phyloP scores from a whole-genome alignment of 2,888 invertebrate genomes.

The Dione vanillae region DNA sequence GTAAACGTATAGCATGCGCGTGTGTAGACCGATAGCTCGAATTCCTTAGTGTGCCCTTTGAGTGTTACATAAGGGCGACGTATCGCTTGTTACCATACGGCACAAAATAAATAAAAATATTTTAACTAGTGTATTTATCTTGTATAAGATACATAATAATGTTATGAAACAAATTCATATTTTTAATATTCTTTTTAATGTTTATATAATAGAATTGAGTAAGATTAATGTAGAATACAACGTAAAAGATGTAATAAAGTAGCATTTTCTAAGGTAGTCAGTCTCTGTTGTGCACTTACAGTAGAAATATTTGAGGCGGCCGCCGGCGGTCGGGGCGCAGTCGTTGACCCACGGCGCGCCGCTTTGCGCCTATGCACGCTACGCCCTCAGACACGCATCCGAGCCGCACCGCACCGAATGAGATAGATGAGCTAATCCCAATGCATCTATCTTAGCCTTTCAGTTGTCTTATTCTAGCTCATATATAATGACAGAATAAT shows the following conservation, averaged over 20 bases:
- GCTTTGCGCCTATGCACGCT: constrained; percentile 54
- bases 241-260: constrained; percentile 48
- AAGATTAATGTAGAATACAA: not conserved
- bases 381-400: constrained; percentile 46
- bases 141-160: not conserved
- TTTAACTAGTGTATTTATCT: not conserved
- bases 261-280: constrained; percentile 47
- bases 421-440: constrained; percentile 36
- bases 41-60: constrained; percentile 68
- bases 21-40: constrained; percentile 62
- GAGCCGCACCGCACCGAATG: constrained; percentile 31
- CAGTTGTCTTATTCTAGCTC: constrained; percentile 28
- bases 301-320: constrained; percentile 59
- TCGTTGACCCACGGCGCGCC: constrained; percentile 71
- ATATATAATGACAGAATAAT: constrained; percentile 14
- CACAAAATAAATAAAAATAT: not conserved
- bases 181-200: not conserved
- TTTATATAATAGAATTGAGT: not conserved
- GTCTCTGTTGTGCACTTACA: constrained; percentile 54
- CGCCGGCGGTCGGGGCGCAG: constrained; percentile 54
- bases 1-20: constrained; percentile 59
- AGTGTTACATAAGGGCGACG: constrained; percentile 48
- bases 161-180: not conserved
- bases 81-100: constrained; percentile 22
- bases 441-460: constrained; percentile 22